Evolutionary conservation across 2,888 invertebrate species (phyloP).

Genomic region (Sycophila texana): DNA sequence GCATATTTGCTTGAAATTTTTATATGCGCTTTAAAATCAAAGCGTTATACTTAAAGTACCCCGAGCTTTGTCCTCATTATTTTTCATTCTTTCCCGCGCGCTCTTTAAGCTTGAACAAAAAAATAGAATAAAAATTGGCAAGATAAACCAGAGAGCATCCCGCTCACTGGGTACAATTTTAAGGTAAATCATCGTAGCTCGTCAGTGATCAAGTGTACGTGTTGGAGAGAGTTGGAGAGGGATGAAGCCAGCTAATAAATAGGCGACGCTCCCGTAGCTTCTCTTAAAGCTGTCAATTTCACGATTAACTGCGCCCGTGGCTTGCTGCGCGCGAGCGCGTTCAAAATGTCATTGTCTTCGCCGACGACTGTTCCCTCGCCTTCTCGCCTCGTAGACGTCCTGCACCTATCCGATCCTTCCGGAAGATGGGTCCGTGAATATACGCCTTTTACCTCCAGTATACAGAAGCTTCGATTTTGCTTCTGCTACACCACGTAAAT

Average conservation of each 20-base stretch:
- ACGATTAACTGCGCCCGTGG: constrained; percentile 45
- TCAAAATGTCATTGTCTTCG: constrained; percentile 48
- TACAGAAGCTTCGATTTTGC: no score
- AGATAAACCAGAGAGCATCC: no score
- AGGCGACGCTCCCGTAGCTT: neutral
- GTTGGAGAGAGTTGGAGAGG: neutral
- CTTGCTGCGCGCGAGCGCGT: neutral
- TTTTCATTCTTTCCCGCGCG: no score
- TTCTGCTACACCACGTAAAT: no score
- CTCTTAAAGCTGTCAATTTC: constrained; percentile 51
- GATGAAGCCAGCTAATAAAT: constrained; percentile 34
- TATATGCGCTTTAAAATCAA: neutral
- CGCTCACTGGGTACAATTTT: no score
- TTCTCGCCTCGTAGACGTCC: neutral
- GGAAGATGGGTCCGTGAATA: neutral
- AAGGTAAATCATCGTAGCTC: no score
- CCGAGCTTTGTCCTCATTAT: no score
- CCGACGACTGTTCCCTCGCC: neutral
- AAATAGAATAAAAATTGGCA: no score
- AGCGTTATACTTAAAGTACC: neutral
- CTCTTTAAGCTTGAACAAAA: no score
- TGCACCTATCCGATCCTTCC: neutral
- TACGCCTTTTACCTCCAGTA: no score
- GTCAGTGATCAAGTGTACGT: neutral
- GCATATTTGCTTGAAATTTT: neutral